Percentiles rank a stretch among this genome's conserved stretches.
Evolutionary conservation across 1,140 invertebrate species (phyloP).

Genomic region (Colletes latitarsis): DNA sequence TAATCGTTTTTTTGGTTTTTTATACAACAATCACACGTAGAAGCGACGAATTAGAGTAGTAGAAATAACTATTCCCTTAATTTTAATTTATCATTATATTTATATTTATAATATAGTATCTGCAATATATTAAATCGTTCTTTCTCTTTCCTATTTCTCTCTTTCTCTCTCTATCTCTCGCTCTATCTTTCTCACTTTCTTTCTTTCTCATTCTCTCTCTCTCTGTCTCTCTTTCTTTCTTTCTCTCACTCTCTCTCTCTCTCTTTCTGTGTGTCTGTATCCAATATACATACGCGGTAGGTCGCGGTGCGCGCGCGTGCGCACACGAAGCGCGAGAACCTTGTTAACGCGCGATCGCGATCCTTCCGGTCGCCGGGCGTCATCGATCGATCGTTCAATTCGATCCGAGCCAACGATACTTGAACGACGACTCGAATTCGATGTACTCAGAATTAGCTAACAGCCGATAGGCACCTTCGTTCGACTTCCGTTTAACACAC

Average conservation of each 20-base stretch:
- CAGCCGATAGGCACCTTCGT: no score
- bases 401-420: neutral
- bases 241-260: constrained; percentile 31
- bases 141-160: constrained; percentile 12
- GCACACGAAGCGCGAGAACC: neutral
- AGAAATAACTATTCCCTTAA: constrained; percentile 79
- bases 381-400: neutral
- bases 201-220: constrained; percentile 21
- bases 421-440: no score
- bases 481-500: no score
- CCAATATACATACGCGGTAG: constrained; percentile 55
- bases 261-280: constrained; percentile 43
- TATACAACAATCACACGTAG: constrained; percentile 81
- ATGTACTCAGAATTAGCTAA: no score
- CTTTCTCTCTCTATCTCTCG: constrained; percentile 37
- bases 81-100: constrained; percentile 65
- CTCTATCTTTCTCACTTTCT: neutral
- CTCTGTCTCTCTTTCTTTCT: constrained; percentile 11
- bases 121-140: constrained; percentile 74
- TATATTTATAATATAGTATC: constrained; percentile 67
- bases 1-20: constrained; percentile 68
- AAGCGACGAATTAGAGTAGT: constrained; percentile 81
- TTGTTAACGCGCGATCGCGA: neutral
- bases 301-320: constrained; percentile 20
- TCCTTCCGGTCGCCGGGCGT: no score